Conservation (phyloP, 2,113 vertebrate species). For the Polyodon spathula region DNA sequence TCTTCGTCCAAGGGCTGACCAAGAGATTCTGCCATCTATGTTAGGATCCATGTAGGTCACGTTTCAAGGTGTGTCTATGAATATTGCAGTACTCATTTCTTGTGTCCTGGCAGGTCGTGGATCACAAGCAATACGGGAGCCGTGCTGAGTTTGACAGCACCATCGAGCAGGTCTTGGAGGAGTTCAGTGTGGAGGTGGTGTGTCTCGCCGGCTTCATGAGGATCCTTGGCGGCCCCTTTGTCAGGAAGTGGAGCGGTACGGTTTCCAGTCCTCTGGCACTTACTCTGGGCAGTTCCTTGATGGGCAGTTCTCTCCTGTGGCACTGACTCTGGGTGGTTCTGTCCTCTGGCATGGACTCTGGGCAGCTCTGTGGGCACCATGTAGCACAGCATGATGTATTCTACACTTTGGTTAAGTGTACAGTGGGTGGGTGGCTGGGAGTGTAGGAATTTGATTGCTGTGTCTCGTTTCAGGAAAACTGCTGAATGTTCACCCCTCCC, state of each 20-base stretch:
- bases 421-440: neutral
- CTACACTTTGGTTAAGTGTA: neutral
- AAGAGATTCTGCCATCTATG: too few relatives aligned
- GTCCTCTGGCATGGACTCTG: too few relatives aligned
- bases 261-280: too few relatives aligned
- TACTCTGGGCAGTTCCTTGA: too few relatives aligned
- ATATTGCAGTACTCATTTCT: too few relatives aligned
- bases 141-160: conserved; percentile 76
- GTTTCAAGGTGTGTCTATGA: too few relatives aligned
- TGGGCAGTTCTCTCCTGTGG: too few relatives aligned
- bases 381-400: neutral
- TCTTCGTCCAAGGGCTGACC: too few relatives aligned
- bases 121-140: conserved; percentile 78
- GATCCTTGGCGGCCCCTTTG: conserved; percentile 81
- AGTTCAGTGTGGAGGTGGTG: conserved; percentile 76
- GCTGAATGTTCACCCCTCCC: conserved; percentile 88
- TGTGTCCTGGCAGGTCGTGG: conserved; percentile 78
- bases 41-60: too few relatives aligned
- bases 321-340: too few relatives aligned
- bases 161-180: conserved; percentile 70
- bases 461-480: conserved; percentile 68
- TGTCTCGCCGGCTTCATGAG: conserved; percentile 96
- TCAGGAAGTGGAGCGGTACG: conserved; percentile 87
- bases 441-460: neutral
- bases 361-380: neutral